Evolutionary conservation across 1,140 invertebrate species (phyloP), one percentile per base, ranked within the genome.

Genomic region (Nephila pilipes): DNA sequence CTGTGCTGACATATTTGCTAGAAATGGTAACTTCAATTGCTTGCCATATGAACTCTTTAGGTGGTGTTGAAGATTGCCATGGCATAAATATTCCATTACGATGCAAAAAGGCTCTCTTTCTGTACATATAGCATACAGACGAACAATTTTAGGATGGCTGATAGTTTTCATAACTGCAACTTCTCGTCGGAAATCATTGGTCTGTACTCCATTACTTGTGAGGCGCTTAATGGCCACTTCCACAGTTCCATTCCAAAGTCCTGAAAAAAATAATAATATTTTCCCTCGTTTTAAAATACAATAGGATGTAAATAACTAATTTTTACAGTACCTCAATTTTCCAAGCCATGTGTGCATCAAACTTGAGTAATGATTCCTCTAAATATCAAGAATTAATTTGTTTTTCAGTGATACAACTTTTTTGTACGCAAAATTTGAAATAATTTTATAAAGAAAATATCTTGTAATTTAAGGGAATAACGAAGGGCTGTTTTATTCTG

Each of bases 151-250:
- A 95, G 98, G 98, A 96, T 99, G 99, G 85, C 98, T 96, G 96
- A 99, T 99, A 95, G 99, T 98, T 95, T 99, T 99, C 99, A 99
- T 99, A 63, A 99, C 99, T 79, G 98, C 97, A 10, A 99, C 99
- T 96, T 99, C 99, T 95, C 98, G 97, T 0, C 99, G 96, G 96
- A 99, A 99, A 6, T 98, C 99, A 94, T 98, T 97, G 4, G 98
- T 98, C 22, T 98, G 99, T 98, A 99, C 99, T n/a, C 98, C 98
- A 83, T 98, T 98, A 94, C 98, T 97, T 95, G 98, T 97, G 32
- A 99, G 95, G 0, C 98, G 99, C 95, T 99, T 99, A 6, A 99
- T 98, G n/a, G 99, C 99, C 38, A 99, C 99, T 96, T 99, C 98
- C 94, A 97, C 98, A 94, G 97, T 97, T 94, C 98, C 98, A 95